phyloP scores from a whole-genome alignment of 2,888 invertebrate species.

The Temnothorax ravouxi region DNA sequence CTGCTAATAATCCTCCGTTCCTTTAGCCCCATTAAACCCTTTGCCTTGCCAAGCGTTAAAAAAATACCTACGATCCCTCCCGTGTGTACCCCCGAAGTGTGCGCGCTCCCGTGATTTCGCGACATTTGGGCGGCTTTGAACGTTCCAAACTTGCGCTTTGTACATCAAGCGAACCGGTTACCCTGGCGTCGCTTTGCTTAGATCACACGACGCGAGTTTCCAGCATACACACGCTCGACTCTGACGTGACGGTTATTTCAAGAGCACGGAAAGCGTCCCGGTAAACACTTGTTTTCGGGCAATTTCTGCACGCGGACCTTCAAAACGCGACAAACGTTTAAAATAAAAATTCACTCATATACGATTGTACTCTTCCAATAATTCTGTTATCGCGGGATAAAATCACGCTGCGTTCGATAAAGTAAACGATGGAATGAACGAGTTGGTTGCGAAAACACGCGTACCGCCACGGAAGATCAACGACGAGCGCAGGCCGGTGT shows the following conservation, averaged over 20 bases:
- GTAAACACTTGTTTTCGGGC: constrained; percentile 7
- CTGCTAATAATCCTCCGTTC: constrained; percentile 69
- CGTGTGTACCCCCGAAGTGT: neutral
- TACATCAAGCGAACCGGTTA: constrained; percentile 26
- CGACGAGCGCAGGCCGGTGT: constrained; percentile 53
- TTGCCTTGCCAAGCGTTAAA: constrained; percentile 53
- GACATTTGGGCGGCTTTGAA: constrained; percentile 39
- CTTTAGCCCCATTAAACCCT: constrained; percentile 71
- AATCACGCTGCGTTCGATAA: constrained; percentile 23
- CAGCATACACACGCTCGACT: neutral
- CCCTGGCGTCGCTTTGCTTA: neutral
- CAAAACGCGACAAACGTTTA: neutral
- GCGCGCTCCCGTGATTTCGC: constrained; percentile 45
- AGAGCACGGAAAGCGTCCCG: neutral
- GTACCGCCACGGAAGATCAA: constrained; percentile 43
- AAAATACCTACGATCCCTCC: constrained; percentile 44
- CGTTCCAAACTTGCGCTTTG: constrained; percentile 36
- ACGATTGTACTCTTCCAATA: neutral
- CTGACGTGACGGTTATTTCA: constrained; percentile 3
- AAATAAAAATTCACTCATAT: neutral
- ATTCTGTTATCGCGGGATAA: constrained; percentile 28
- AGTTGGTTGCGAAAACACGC: constrained; percentile 22
- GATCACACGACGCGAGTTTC: constrained; percentile 22
- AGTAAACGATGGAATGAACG: constrained; percentile 54
- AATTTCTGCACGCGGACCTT: neutral